These are phyloP conservation scores for Philypnodon macrostomus DNA, from an alignment of 2,797 vertebrate genomes.

Conservation along the genomic window DNA sequence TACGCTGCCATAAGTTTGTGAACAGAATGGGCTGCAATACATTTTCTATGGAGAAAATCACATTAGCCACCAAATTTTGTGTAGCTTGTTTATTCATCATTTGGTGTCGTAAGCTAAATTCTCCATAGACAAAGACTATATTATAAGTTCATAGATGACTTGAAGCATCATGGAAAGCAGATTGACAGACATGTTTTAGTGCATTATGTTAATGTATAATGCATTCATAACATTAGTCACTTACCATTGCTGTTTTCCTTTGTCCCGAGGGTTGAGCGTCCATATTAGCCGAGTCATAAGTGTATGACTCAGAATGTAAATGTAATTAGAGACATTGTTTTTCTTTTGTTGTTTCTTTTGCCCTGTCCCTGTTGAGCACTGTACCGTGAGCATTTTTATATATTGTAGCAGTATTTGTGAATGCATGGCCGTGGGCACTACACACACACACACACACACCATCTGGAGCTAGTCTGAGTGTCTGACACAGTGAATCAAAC, in stretches of 20 bases:
- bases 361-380: constrained; percentile 33
- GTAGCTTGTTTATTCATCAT: too few relatives aligned
- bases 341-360: background rate
- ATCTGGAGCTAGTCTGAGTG: constrained; percentile 62
- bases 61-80: too few relatives aligned
- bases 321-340: constrained; percentile 8
- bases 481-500: constrained; percentile 48
- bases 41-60: too few relatives aligned
- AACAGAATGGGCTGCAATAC: too few relatives aligned
- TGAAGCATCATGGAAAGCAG: too few relatives aligned
- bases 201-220: too few relatives aligned
- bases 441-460: constrained; percentile 49
- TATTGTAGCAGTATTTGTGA: constrained; percentile 42
- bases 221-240: constrained; percentile 10
- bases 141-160: too few relatives aligned
- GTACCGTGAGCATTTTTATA: constrained; percentile 59
- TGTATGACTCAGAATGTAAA: constrained; percentile 18
- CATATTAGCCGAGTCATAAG: constrained; percentile 5
- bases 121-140: too few relatives aligned
- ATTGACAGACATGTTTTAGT: too few relatives aligned
- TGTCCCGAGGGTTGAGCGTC: background rate
- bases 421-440: too few relatives aligned
- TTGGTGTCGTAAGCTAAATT: too few relatives aligned
- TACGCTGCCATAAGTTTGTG: too few relatives aligned
- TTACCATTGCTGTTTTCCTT: constrained; percentile 11